Evolutionary conservation across 2,113 vertebrate species (phyloP).

Genomic region (Pleuronectes platessa): DNA sequence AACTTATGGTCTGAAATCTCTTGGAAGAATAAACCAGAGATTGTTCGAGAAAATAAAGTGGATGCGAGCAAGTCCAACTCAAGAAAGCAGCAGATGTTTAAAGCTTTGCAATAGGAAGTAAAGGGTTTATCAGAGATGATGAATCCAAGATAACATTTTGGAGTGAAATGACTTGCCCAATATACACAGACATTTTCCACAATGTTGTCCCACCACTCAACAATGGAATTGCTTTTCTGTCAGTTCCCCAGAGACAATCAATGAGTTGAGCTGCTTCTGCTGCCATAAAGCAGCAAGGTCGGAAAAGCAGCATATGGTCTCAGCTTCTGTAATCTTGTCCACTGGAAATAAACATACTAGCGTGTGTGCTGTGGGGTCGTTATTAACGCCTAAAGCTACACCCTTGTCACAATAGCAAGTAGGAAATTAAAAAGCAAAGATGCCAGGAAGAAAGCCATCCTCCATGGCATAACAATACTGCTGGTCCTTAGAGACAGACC

Average conservation of each 20-base stretch:
- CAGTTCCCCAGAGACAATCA: constrained; percentile 29
- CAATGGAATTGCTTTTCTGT: constrained; percentile 42
- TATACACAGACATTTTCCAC: constrained; percentile 18
- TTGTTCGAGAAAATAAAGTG: no score
- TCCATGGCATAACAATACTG: constrained; percentile 24
- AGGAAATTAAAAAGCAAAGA: constrained; percentile 68
- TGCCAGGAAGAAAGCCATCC: constrained; percentile 36
- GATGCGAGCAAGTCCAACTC: constrained; percentile 14
- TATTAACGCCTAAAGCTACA: constrained; percentile 44
- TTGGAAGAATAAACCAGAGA: background rate
- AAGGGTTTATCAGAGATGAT: constrained; percentile 28
- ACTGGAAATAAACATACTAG: constrained; percentile 46
- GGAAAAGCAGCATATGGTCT: constrained; percentile 61
- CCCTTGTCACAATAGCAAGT: constrained; percentile 30
- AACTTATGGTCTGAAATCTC: background rate
- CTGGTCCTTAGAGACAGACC: constrained; percentile 10
- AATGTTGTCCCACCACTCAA: constrained; percentile 31
- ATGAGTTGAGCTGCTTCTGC: constrained; percentile 16
- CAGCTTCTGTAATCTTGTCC: constrained; percentile 50
- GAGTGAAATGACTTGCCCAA: constrained; percentile 22
- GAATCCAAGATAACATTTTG: constrained; percentile 38
- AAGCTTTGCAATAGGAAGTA: constrained; percentile 8
- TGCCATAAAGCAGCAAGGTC: constrained; percentile 30
- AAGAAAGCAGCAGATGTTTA: background rate
- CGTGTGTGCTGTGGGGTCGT: constrained; percentile 55